Base-by-base conservation (phyloP, 2,888 invertebrate species). In the Mimachlamys varia region DNA sequence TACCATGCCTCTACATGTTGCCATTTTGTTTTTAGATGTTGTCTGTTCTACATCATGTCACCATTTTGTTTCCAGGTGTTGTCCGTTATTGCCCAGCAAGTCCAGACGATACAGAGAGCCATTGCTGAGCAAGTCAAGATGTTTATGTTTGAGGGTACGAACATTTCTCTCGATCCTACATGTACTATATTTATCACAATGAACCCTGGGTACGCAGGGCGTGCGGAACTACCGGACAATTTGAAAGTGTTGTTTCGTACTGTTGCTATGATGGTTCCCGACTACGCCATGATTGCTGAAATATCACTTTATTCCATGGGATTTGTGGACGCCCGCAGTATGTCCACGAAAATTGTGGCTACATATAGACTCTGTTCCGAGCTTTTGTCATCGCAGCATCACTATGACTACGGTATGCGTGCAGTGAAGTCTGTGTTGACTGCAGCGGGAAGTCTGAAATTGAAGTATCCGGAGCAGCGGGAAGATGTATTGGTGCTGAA, bases 201-300 rank as follows among this genome's bases (percentile, higher is more conserved):
- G 97, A 97, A 97, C 93, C 97, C 97, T 53, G 96, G 96, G 27
- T 96, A 96, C 93, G 96, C 96, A 10, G 96, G 96, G 15, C 94
- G 97, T 62, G 96, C 96, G 10, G 96, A 96, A 91, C 95, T 97
- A 50, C 97, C 97, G 15, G 97, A 97, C 93, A 97, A 97, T 93
- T 95, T 97, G 88, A 97, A 96, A 95, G 96, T 96, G 89, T 92
- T 96, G 91, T 97, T 97, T 93, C 94, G 97, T 22, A 96, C 97
- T 37, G 97, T 97, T 19, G 96, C 96, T 88, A 97, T 97, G 96
- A 96, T 96, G 96, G 96, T 97, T 7, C 97, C 97, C 15, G 96
- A 97, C 93, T 96, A 96, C 91, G 96, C 95, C 33, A 95, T 97
- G 95, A 97, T 97, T 90, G 96, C 95, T 19, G 96, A 96, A 92